Evolutionary conservation across 1,140 invertebrate genomes (phyloP).

Genomic region (Fopius arisanus): DNA sequence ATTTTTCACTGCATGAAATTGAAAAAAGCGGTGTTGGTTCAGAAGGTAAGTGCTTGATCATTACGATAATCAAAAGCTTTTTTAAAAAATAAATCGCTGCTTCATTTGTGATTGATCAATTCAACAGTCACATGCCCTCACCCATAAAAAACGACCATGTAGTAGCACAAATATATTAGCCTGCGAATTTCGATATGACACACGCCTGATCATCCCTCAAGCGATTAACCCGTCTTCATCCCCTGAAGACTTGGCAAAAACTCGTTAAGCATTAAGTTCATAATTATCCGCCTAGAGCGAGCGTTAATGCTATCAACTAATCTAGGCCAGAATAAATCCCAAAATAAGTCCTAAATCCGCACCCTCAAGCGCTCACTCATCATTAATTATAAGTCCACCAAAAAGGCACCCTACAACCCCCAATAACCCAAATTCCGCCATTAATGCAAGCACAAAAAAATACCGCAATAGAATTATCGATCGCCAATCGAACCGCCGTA

Average conservation of each 20-base stretch:
- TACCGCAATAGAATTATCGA: neutral
- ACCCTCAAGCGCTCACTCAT: neutral
- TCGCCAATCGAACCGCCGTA: neutral
- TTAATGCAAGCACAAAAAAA: neutral
- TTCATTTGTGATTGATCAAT: neutral
- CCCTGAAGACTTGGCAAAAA: neutral
- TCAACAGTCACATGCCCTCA: neutral
- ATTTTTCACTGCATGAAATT: neutral
- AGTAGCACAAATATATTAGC: neutral
- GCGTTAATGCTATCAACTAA: neutral
- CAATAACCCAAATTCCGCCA: neutral
- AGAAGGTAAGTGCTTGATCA: neutral
- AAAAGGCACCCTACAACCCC: neutral
- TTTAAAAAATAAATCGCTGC: neutral
- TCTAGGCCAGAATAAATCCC: neutral
- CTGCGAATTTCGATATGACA: neutral
- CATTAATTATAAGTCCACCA: neutral
- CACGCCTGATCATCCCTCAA: neutral
- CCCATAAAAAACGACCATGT: neutral
- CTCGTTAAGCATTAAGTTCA: neutral
- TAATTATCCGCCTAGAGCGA: neutral
- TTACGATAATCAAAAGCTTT: neutral
- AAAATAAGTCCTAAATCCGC: neutral
- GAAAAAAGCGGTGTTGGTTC: neutral
- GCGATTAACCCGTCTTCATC: neutral